Conservation (phyloP, 2,797 vertebrate genomes). For the Cyprinella venusta region DNA sequence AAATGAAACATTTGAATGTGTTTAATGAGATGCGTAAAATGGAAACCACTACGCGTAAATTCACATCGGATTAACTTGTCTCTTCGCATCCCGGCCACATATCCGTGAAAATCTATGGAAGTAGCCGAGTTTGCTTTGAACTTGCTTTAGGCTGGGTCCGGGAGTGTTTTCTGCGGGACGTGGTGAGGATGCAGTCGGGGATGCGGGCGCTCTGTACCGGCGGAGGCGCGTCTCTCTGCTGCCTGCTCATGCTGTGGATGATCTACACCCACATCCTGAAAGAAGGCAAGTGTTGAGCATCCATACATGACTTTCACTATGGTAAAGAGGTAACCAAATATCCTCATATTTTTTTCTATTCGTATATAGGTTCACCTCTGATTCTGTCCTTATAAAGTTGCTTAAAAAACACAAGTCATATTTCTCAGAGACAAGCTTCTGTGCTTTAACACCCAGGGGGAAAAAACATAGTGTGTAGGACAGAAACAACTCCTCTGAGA, state of each 20-base stretch:
- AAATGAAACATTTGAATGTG: conserved; percentile 3
- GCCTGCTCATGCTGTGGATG: conserved; percentile 84
- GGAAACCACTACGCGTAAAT: conserved; percentile 40
- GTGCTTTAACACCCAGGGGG: conserved; percentile 30
- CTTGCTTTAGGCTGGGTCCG: conserved; percentile 43
- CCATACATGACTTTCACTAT: conserved; percentile 25
- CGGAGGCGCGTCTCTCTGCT: conserved; percentile 85
- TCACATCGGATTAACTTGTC: conserved; percentile 44
- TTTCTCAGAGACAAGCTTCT: conserved; percentile 23
- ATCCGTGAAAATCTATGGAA: conserved; percentile 51
- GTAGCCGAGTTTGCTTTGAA: conserved; percentile 42
- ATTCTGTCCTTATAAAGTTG: conserved; percentile 28
- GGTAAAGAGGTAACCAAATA: neutral
- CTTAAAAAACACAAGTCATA: conserved; percentile 31
- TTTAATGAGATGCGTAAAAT: conserved; percentile 51
- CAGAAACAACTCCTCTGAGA: conserved; percentile 42
- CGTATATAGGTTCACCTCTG: neutral
- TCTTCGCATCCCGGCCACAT: neutral
- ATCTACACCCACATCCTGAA: conserved; percentile 84
- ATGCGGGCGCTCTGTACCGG: conserved; percentile 82
- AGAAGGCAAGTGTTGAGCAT: conserved; percentile 78
- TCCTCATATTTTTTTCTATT: neutral
- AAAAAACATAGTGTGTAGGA: neutral
- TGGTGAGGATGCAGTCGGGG: conserved; percentile 82
- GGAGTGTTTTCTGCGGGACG: conserved; percentile 46